Evolutionary conservation across 2,797 vertebrate genomes (phyloP).

Genomic region (Scarus forsteni): DNA sequence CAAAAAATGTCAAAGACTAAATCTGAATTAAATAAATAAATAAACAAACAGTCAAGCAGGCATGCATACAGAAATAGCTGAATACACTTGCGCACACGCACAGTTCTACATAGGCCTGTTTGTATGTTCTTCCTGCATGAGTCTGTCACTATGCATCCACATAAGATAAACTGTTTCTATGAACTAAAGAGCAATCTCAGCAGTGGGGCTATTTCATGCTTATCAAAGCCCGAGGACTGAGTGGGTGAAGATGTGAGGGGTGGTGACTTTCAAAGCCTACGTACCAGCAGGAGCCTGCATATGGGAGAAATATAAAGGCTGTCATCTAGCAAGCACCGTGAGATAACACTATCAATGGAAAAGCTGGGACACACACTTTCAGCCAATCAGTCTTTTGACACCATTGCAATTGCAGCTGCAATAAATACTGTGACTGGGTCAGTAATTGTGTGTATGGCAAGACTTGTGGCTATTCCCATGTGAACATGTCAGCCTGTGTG

Average conservation of each 20-base stretch:
- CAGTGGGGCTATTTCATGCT: slow-evolving; percentile 52
- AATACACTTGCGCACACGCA: slow-evolving; percentile 11
- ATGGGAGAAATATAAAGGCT: slow-evolving; percentile 63
- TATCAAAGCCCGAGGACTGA: slow-evolving; percentile 47
- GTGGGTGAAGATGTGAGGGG: slow-evolving; percentile 23
- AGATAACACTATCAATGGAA: slow-evolving; percentile 39
- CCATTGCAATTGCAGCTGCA: slow-evolving; percentile 36
- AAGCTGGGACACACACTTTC: slow-evolving; percentile 18
- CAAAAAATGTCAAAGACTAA: not conserved
- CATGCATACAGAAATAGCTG: slow-evolving; percentile 11
- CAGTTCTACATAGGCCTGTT: slow-evolving; percentile 3
- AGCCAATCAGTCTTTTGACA: slow-evolving; percentile 51
- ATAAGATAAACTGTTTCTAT: slow-evolving; percentile 16
- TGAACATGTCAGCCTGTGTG: not conserved
- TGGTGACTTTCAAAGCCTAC: slow-evolving; percentile 37
- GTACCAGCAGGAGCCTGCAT: slow-evolving; percentile 31
- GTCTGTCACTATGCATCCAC: slow-evolving; percentile 1
- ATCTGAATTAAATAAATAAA: too few species aligned
- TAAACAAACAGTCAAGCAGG: not conserved
- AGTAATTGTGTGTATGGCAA: slow-evolving; percentile 13
- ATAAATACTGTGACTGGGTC: slow-evolving; percentile 24
- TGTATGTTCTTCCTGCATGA: slow-evolving; percentile 18
- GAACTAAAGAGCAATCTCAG: slow-evolving; percentile 45
- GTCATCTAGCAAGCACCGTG: slow-evolving; percentile 29
- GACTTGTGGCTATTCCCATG: slow-evolving; percentile 12